Evolutionary conservation across 2,888 invertebrate species (phyloP), one percentile per base, ranked within the genome.

Genomic region (Habrosyne pyritoides): DNA sequence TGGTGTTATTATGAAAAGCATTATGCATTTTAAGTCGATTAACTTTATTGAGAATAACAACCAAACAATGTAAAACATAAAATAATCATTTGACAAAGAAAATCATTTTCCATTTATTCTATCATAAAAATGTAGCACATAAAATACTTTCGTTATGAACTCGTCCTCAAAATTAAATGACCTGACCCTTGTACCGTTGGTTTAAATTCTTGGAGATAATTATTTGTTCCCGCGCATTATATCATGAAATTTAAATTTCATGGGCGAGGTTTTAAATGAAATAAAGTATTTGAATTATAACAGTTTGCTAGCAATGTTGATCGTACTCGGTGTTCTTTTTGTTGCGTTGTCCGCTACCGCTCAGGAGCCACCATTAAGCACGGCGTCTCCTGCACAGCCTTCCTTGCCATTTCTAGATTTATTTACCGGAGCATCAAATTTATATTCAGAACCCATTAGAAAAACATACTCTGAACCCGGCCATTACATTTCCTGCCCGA

Each of bases 301-400:
- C 91, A 91, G 89, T 91, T 72, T 65, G 79, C 81, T 74, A 81
- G 81, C 80, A 79, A 92, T 91, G 91, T 79, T 89, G 69, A 79
- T 79, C 65, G 67, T 76, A 63, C 54, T 86, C 66, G 83, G 81
- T 67, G 81, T 89, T 73, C 64, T 89, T 79, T 77, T 85, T 65
- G 78, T 84, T 71, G 79, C 70, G 60, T 68, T 76, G 47, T 67
- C 65, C 57, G 81, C 69, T 58, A 68, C 63, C 60, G 87, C 85
- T 74, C 89, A 89, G 68, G 89, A 90, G 21, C 84, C 87, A 52
- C 74, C 78, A 6, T 60, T 89, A 77, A 87, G 86, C 65, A 84
- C 85, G 1, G 77, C 77, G 57, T 57, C 78, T 18, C 82, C 87
- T 10, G 69, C 81, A 53, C 69, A 79, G 33, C 62, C 80, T 26